Conservation (phyloP, 2,888 invertebrate genomes). For the Petrolisthes manimaculis region DNA sequence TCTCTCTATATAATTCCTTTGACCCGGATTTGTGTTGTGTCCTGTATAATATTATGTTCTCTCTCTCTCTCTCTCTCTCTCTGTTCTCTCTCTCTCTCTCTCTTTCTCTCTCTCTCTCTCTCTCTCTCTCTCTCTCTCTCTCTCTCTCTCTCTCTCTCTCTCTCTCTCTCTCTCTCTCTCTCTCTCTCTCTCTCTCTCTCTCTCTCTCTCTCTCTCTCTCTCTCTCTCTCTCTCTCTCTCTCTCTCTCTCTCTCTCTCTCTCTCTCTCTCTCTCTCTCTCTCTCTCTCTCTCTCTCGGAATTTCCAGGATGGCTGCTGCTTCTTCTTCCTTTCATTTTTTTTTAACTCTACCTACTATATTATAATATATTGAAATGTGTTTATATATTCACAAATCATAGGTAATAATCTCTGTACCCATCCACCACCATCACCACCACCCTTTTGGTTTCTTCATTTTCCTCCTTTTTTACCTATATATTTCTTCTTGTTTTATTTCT, state of each 20-base stretch:
- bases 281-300: not conserved
- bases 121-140: not conserved
- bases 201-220: not conserved
- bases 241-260: not conserved
- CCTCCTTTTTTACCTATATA: too few species aligned
- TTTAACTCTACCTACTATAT: not conserved
- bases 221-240: not conserved
- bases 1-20: too few species aligned
- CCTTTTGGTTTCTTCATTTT: too few species aligned
- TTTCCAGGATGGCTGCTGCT: not conserved
- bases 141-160: not conserved
- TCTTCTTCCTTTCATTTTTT: not conserved
- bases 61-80: not conserved
- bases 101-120: not conserved
- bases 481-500: too few species aligned
- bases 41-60: not conserved
- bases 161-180: not conserved
- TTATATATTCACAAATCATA: too few species aligned
- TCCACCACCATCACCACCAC: too few species aligned
- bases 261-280: not conserved
- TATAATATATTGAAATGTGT: too few species aligned
- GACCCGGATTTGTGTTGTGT: too few species aligned
- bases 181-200: not conserved
- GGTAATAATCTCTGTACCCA: too few species aligned
- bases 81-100: not conserved